Base-by-base conservation (phyloP, 2,888 invertebrate genomes). In the Rotaria sp. region DNA sequence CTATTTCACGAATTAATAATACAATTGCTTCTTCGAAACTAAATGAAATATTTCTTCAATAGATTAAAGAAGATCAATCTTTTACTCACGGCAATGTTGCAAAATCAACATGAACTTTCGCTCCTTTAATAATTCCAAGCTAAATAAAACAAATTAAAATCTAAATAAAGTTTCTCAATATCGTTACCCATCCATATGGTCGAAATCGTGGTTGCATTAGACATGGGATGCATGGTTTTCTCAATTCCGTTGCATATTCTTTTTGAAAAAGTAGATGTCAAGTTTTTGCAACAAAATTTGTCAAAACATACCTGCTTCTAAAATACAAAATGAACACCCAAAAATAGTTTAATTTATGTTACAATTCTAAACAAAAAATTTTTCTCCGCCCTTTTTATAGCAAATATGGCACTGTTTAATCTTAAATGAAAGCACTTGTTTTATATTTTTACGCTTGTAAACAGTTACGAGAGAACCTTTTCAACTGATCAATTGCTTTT, bases 191-290 rank as follows among this genome's bases (percentile, higher is more conserved):
- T 80, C 80, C 80, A n/a, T 80, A 80, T 26, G 80, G 80, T 11
- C 80, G 45, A 80, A 80, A 80, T 80, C 80, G 80, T 41, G 80
- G 80, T n/a, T 80, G 80, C 80, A 80, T 80, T 45, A 80, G 26
- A 41, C 41, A 80, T n/a, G 80, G 80, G 2, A 80, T 80, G 11
- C 80, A 80, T n/a, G 80, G 80, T 80, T 80, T 80, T 45, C 80
- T 24, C 11, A 80, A n/a, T 45, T 80, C 80, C 1, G 80, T 80
- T 26, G 80, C 80, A 45, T 80, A 80, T 80, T 80, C 80, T 80
- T n/a, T 80, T 41, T 13, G 45, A 26, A 41, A 8, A 10, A 45
- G 18, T 45, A 80, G 4, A 21, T 45, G 45, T 24, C 26, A 38
- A 45, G 3, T 45, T n/a, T 24, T 45, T 8, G 5, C 0, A 45